phyloP scores from a whole-genome alignment of 2,113 vertebrate species.

The Prochilodus magdalenae region DNA sequence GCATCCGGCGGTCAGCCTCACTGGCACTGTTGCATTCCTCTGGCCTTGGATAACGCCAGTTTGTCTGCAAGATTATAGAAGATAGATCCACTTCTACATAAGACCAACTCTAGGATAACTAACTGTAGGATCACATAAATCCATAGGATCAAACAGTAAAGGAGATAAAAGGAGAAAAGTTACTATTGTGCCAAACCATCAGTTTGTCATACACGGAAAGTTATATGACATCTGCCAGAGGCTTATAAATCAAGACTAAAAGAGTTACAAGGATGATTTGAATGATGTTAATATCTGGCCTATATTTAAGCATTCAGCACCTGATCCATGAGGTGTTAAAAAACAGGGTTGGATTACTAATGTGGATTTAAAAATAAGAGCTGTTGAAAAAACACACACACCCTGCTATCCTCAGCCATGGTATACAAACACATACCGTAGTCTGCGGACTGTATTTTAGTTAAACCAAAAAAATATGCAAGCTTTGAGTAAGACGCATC shows the following conservation, averaged over 20 bases:
- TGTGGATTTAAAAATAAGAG: slow-evolving; percentile 25
- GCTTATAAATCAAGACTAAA: slow-evolving; percentile 10
- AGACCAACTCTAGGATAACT: slow-evolving; percentile 21
- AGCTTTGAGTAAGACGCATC: neutral
- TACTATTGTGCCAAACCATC: neutral
- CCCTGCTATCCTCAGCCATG: slow-evolving; percentile 9
- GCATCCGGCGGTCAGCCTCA: slow-evolving; percentile 42
- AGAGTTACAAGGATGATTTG: neutral
- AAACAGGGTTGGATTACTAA: slow-evolving; percentile 45
- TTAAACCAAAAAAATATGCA: neutral
- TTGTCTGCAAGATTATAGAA: slow-evolving; percentile 34
- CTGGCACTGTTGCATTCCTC: slow-evolving; percentile 35
- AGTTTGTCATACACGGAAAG: too few relatives aligned
- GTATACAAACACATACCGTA: neutral
- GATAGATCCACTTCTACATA: neutral
- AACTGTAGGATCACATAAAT: slow-evolving; percentile 13
- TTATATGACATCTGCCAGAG: neutral
- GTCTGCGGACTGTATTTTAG: neutral
- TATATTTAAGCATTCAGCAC: slow-evolving; percentile 40
- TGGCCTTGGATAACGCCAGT: slow-evolving; percentile 40
- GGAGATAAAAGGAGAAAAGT: neutral
- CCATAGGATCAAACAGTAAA: neutral
- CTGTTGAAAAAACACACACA: slow-evolving; percentile 26
- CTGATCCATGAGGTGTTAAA: slow-evolving; percentile 34
- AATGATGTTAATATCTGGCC: slow-evolving; percentile 38